phyloP scores from a whole-genome alignment of 2,888 invertebrate genomes.

The Phytoseiulus persimilis region DNA sequence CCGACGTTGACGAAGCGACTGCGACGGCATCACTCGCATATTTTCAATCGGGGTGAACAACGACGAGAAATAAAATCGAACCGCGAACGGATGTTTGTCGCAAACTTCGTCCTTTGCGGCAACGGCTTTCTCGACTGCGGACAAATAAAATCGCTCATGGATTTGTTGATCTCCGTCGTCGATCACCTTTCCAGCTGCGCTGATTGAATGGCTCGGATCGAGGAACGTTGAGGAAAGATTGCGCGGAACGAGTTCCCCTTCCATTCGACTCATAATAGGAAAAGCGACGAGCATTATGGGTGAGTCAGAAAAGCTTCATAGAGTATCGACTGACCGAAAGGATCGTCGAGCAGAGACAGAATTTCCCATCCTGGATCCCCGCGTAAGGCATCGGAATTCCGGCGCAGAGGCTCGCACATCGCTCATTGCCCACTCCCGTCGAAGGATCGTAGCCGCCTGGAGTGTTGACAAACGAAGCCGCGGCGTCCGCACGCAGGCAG shows the following conservation, averaged over 20 bases:
- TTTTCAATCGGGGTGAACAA: slow-evolving; percentile 31
- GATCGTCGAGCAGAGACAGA: slow-evolving; percentile 42
- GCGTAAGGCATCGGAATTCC: slow-evolving; percentile 42
- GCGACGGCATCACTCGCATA: slow-evolving; percentile 37
- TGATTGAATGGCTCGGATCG: neutral
- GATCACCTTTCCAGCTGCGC: neutral
- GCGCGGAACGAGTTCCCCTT: no score
- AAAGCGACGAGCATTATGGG: no score
- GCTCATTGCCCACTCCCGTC: slow-evolving; percentile 41
- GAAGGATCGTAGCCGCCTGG: slow-evolving; percentile 45
- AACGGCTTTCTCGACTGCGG: slow-evolving; percentile 28
- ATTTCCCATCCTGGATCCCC: slow-evolving; percentile 40
- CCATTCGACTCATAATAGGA: no score
- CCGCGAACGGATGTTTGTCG: slow-evolving; percentile 35
- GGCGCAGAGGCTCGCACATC: slow-evolving; percentile 41
- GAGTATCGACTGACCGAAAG: neutral
- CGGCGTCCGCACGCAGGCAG: slow-evolving; percentile 44
- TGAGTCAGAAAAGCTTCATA: neutral
- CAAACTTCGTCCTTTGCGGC: slow-evolving; percentile 27
- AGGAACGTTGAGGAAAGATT: neutral
- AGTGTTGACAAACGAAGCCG: slow-evolving; percentile 44
- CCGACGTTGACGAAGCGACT: slow-evolving; percentile 32
- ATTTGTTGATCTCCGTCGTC: neutral
- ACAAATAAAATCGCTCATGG: neutral
- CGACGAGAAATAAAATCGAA: slow-evolving; percentile 34